These are phyloP conservation scores for Meandrina meandrites DNA, from an alignment of 92 coral and sea anemone genomes.

Conservation along the genomic window DNA sequence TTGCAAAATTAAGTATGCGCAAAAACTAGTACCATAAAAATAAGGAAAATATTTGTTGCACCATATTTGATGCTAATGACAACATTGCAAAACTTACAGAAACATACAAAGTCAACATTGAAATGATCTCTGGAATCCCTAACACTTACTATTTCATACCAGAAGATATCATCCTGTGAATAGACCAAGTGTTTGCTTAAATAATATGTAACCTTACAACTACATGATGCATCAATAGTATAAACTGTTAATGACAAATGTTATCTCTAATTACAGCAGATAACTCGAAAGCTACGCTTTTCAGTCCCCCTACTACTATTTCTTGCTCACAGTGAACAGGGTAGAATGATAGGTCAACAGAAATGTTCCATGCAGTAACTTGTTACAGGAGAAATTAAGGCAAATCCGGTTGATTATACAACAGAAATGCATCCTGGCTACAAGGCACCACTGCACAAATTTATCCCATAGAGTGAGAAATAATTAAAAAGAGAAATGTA, in stretches of 20 bases:
- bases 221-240: not conserved
- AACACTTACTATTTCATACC: constrained; percentile 8
- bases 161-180: constrained; percentile 9
- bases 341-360: too few species aligned
- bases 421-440: not conserved
- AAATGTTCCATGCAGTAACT: not conserved
- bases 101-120: not conserved
- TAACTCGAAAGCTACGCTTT: too few species aligned
- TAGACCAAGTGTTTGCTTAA: constrained; percentile 9
- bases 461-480: not conserved
- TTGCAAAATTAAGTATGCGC: too few species aligned
- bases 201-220: not conserved
- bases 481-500: not conserved
- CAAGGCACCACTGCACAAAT: not conserved
- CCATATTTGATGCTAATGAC: not conserved
- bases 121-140: not conserved
- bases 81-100: constrained; percentile 17
- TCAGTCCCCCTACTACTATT: too few species aligned
- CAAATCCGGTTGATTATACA: not conserved
- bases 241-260: not conserved
- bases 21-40: too few species aligned
- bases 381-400: not conserved
- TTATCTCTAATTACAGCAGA: too few species aligned
- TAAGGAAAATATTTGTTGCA: not conserved
- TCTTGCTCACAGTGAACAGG: too few species aligned